Percentiles rank a stretch among this genome's conserved stretches.
These are phyloP conservation scores for Platysternon megacephalum DNA, from an alignment of 2,113 vertebrate genomes.

Conservation along the genomic window DNA sequence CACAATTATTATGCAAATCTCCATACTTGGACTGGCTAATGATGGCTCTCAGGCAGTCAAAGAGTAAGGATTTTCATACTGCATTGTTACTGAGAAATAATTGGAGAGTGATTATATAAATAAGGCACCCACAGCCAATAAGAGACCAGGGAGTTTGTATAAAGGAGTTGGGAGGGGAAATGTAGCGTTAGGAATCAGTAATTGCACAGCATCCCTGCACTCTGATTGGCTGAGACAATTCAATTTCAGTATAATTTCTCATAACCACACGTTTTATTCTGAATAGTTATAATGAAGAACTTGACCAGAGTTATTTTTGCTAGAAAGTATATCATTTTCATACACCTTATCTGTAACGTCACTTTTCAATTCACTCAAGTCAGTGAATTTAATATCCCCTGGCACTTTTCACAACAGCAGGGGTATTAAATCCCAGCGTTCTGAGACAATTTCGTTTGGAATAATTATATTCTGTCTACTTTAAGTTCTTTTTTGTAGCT, in stretches of 20 bases:
- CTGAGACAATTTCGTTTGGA: not conserved
- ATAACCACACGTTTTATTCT: not conserved
- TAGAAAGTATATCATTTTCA: not conserved
- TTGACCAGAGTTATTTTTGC: not conserved
- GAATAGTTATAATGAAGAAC: not conserved
- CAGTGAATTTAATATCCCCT: not conserved
- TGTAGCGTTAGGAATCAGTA: not conserved
- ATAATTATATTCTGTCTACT: not conserved
- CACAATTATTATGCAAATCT: not conserved
- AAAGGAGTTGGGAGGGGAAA: fast-evolving
- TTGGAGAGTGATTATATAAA: not conserved
- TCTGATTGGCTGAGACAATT: not conserved
- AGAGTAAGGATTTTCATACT: not conserved
- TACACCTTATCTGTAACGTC: not conserved
- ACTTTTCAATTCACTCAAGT: not conserved
- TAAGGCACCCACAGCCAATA: not conserved
- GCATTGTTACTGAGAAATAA: not conserved
- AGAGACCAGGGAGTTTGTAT: not conserved
- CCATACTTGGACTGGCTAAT: not conserved
- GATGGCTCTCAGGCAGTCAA: not conserved
- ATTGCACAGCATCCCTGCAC: not conserved
- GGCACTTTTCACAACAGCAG: not conserved
- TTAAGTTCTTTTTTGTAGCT: not conserved
- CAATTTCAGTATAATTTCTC: not conserved
- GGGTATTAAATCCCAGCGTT: not conserved